Conservation (phyloP, 2,113 vertebrate species). For the Hyaena hyaena region DNA sequence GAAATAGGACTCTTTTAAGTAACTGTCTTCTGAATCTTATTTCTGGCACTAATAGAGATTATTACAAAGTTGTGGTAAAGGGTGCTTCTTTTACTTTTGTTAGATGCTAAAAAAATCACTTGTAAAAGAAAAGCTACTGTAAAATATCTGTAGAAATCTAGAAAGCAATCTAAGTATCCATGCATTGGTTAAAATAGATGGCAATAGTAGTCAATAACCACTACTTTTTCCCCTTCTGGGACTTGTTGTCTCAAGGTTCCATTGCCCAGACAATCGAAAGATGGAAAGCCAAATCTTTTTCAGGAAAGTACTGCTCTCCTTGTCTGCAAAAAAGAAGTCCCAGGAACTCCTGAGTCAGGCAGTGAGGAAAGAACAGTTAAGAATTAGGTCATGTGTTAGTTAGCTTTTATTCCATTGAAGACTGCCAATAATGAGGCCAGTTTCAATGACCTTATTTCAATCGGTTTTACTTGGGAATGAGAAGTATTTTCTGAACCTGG, state of each 20-base stretch:
- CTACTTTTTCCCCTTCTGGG: not conserved
- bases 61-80: constrained; percentile 70
- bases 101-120: constrained; percentile 60
- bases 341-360: not conserved
- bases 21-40: constrained; percentile 23
- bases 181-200: not conserved
- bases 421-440: constrained; percentile 7
- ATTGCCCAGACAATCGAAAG: not conserved
- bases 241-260: not conserved
- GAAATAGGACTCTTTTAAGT: constrained; percentile 52
- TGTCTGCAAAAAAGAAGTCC: not conserved
- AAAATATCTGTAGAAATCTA: not conserved
- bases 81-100: constrained; percentile 73
- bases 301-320: not conserved
- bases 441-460: constrained; percentile 13
- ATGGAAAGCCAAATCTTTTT: not conserved
- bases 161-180: not conserved
- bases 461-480: not conserved
- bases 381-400: not conserved
- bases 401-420: not conserved
- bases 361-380: not conserved
- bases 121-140: not conserved
- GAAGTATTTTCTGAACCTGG: not conserved
- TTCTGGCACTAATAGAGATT: constrained; percentile 4
- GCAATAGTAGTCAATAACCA: not conserved